Evolutionary conservation across 1,140 invertebrate genomes (phyloP).

Genomic region (Dolichoris vasculosae): DNA sequence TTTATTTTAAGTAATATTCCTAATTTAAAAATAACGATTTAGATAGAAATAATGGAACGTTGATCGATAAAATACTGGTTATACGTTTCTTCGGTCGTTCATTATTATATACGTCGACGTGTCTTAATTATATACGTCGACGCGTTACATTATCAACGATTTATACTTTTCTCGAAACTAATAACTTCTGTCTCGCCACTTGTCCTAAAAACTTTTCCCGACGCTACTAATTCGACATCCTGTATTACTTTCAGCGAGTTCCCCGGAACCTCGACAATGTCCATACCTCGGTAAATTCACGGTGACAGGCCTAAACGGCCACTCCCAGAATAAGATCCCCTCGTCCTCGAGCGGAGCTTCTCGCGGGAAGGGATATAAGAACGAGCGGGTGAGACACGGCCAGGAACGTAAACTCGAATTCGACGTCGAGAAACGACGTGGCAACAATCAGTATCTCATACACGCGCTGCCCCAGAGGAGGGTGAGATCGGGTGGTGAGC

Average conservation of each 20-base stretch:
- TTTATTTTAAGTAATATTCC: too few species aligned
- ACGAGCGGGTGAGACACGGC: slow-evolving; percentile 67
- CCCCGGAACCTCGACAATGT: slow-evolving; percentile 79
- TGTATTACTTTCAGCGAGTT: slow-evolving; percentile 77
- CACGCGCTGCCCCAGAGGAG: slow-evolving; percentile 62
- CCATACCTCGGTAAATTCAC: slow-evolving; percentile 82
- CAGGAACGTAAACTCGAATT: slow-evolving; percentile 67
- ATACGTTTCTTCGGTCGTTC: too few species aligned
- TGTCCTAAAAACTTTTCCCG: background rate
- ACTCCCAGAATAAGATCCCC: slow-evolving; percentile 69
- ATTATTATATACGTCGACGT: too few species aligned
- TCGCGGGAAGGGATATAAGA: slow-evolving; percentile 63
- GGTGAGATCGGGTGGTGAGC: background rate
- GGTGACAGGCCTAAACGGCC: slow-evolving; percentile 75
- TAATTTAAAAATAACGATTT: too few species aligned
- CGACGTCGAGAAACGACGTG: slow-evolving; percentile 67
- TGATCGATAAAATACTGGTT: too few species aligned
- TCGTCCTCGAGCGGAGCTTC: slow-evolving; percentile 64
- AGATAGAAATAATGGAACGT: too few species aligned
- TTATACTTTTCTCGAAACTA: too few species aligned
- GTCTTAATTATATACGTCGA: too few species aligned
- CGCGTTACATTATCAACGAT: too few species aligned
- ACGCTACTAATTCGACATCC: background rate
- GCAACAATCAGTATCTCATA: slow-evolving; percentile 68
- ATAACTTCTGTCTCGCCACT: too few species aligned